Conservation (phyloP, 2,888 invertebrate genomes). For the Embidobia sp. region DNA sequence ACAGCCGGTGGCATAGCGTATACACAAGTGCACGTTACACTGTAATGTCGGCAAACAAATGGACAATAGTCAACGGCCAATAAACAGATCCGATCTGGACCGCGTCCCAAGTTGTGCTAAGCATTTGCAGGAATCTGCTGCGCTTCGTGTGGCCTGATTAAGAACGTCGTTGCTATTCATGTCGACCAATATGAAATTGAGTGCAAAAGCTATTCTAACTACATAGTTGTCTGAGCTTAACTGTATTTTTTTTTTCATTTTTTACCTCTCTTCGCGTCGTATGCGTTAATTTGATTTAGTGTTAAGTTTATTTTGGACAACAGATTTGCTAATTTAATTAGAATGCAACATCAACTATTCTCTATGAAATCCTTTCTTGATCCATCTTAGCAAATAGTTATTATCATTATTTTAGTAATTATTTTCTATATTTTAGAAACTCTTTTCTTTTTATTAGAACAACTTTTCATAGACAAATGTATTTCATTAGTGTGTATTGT, state of each 20-base stretch:
- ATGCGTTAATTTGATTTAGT: background rate
- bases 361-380: too few relatives aligned
- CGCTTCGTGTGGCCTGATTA: constrained; percentile 48
- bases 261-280: background rate
- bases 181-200: constrained; percentile 41
- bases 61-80: constrained; percentile 65
- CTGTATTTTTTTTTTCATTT: background rate
- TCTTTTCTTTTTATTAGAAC: too few relatives aligned
- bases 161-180: constrained; percentile 40
- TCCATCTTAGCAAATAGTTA: too few relatives aligned
- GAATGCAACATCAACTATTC: too few relatives aligned
- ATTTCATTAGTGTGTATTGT: too few relatives aligned
- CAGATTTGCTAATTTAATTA: too few relatives aligned
- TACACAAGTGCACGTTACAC: constrained; percentile 46
- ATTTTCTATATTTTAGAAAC: too few relatives aligned
- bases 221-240: background rate
- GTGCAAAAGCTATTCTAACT: constrained; percentile 12
- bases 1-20: constrained; percentile 54
- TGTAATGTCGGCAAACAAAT: constrained; percentile 64
- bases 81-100: constrained; percentile 63
- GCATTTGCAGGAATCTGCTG: constrained; percentile 50
- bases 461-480: too few relatives aligned
- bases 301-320: background rate
- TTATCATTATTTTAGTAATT: too few relatives aligned
- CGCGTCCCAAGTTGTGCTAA: constrained; percentile 48